Conservation (phyloP, 2,888 invertebrate species). For the Ryuthela nishihirai region DNA sequence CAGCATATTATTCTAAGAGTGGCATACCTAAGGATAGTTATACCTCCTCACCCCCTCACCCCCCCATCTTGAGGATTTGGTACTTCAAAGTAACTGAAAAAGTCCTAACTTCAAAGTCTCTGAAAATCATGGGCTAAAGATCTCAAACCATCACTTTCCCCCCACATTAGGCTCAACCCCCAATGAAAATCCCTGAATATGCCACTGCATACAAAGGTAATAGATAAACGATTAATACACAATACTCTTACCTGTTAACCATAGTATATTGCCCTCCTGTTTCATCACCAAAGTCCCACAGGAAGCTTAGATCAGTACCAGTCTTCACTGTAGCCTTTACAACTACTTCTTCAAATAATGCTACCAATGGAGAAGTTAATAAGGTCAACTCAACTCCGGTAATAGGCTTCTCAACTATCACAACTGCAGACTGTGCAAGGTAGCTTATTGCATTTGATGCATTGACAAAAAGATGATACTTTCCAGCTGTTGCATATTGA, state of each 20-base stretch:
- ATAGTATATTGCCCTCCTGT: conserved; percentile 29
- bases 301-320: conserved; percentile 19
- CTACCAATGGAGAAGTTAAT: conserved; percentile 10
- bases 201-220: too few species aligned
- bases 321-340: conserved; percentile 10
- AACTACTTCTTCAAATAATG: conserved; percentile 24
- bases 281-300: conserved; percentile 40
- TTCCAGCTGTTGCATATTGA: conserved; percentile 1
- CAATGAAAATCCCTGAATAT: too few species aligned
- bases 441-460: conserved; percentile 8
- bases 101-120: too few species aligned
- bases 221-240: too few species aligned
- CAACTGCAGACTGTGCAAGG: conserved; percentile 4
- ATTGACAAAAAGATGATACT: conserved; percentile 17
- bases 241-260: conserved; percentile 31
- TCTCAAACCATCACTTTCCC: too few species aligned
- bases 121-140: too few species aligned
- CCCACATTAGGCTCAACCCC: too few species aligned
- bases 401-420: conserved; percentile 10
- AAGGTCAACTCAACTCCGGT: conserved; percentile 10
- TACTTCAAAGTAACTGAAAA: too few species aligned
- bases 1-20: too few species aligned
- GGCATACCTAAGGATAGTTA: too few species aligned
- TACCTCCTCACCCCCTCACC: too few species aligned
- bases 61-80: too few species aligned